Percentiles rank a stretch among this genome's conserved stretches.
Evolutionary conservation across 2,888 invertebrate species (phyloP).

Genomic region (Euzetes globulus): DNA sequence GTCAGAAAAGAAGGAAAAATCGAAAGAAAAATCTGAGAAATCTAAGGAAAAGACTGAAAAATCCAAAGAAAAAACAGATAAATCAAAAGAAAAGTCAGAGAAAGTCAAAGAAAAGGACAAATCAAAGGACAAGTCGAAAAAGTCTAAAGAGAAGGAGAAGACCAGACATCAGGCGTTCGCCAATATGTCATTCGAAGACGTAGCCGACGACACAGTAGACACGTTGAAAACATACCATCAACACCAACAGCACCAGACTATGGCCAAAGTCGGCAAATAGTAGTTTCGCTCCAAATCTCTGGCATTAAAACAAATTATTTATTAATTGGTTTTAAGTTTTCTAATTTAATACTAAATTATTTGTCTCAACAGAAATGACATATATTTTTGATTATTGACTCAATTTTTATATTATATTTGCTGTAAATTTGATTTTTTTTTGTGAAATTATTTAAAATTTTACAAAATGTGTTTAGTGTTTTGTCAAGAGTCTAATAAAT

Average conservation of each 20-base stretch:
- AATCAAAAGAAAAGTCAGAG: constrained; percentile 26
- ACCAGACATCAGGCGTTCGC: constrained; percentile 39
- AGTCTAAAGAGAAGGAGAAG: constrained; percentile 30
- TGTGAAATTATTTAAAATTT: too few relatives aligned
- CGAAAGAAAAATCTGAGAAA: neutral
- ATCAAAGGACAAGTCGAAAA: constrained; percentile 20
- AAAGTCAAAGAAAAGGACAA: constrained; percentile 33
- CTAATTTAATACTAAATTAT: too few relatives aligned
- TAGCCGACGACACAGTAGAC: constrained; percentile 18
- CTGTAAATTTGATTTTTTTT: too few relatives aligned
- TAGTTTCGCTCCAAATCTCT: too few relatives aligned
- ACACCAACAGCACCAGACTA: constrained; percentile 28
- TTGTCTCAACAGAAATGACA: too few relatives aligned
- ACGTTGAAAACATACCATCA: constrained; percentile 21
- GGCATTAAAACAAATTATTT: too few relatives aligned
- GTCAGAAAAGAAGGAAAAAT: constrained; percentile 33
- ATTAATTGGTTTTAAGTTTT: too few relatives aligned
- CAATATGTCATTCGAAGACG: constrained; percentile 42
- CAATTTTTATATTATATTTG: too few relatives aligned
- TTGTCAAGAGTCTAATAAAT: too few relatives aligned
- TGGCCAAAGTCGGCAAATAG: constrained; percentile 27
- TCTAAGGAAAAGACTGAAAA: constrained; percentile 31
- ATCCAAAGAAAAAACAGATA: constrained; percentile 16
- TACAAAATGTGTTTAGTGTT: too few relatives aligned
- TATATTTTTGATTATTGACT: too few relatives aligned